phyloP scores from a whole-genome alignment of 2,113 vertebrate genomes.

The Ginglymostoma cirratum region DNA sequence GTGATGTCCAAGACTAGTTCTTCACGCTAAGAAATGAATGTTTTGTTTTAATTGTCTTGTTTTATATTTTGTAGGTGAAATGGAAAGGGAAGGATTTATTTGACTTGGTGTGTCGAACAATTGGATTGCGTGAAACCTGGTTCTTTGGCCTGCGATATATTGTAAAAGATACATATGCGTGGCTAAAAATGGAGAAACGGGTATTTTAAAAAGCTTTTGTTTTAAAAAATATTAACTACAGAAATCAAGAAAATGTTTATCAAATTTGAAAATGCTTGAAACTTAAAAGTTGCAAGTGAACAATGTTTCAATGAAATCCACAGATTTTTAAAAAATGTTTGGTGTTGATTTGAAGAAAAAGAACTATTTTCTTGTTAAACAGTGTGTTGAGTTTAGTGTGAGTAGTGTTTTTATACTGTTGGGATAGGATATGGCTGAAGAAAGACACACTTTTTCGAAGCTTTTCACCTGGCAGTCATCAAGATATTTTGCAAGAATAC shows the following conservation, averaged over 20 bases:
- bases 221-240: neutral
- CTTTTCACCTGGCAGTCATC: too few species aligned
- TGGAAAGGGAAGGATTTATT: constrained; percentile 92
- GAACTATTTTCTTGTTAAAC: neutral
- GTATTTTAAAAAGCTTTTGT: constrained; percentile 41
- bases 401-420: neutral
- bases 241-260: neutral
- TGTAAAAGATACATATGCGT: constrained; percentile 76
- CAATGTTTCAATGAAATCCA: neutral
- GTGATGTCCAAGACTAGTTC: neutral
- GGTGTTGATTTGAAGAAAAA: neutral
- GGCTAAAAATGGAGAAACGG: constrained; percentile 84
- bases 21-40: neutral
- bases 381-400: neutral
- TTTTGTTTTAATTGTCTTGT: neutral
- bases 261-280: neutral
- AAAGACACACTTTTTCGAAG: too few species aligned
- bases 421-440: neutral
- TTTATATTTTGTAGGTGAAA: constrained; percentile 63
- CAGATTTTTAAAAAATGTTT: neutral
- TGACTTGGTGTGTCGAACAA: constrained; percentile 77
- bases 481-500: too few species aligned
- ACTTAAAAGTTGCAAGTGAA: neutral
- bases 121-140: constrained; percentile 84
- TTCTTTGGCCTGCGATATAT: constrained; percentile 83